A percentile compares a stretch with the other conserved stretches of the same genome.
These are phyloP conservation scores for Lasioglossum calceatum DNA, from an alignment of 2,888 invertebrate genomes.

Conservation along the genomic window DNA sequence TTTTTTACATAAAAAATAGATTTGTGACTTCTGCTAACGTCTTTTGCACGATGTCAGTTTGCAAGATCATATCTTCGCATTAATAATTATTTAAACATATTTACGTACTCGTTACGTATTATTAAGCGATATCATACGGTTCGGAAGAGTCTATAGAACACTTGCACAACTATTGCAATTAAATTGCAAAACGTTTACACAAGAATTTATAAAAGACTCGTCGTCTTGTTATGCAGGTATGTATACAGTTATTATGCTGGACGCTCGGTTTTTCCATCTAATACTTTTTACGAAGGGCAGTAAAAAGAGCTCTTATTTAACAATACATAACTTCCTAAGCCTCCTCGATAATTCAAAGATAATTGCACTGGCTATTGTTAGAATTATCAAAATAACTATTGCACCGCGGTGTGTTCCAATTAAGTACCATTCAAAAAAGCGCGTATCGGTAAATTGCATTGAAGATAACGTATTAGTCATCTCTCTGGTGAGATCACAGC, in stretches of 20 bases:
- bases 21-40: background rate
- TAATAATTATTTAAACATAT: background rate
- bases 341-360: background rate
- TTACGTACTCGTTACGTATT: background rate
- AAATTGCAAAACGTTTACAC: background rate
- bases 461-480: slow-evolving; percentile 36
- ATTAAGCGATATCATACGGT: background rate
- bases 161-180: background rate
- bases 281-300: background rate
- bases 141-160: background rate
- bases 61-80: background rate
- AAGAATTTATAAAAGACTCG: background rate
- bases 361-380: background rate
- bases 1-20: background rate
- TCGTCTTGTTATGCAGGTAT: background rate
- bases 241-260: background rate
- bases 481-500: slow-evolving; percentile 36
- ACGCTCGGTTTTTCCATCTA: background rate
- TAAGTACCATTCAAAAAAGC: background rate
- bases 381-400: background rate
- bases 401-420: background rate
- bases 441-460: background rate
- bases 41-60: background rate
- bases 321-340: background rate
- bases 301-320: background rate